Conservation (phyloP, 1,140 invertebrate genomes). For the Arion vulgaris region DNA sequence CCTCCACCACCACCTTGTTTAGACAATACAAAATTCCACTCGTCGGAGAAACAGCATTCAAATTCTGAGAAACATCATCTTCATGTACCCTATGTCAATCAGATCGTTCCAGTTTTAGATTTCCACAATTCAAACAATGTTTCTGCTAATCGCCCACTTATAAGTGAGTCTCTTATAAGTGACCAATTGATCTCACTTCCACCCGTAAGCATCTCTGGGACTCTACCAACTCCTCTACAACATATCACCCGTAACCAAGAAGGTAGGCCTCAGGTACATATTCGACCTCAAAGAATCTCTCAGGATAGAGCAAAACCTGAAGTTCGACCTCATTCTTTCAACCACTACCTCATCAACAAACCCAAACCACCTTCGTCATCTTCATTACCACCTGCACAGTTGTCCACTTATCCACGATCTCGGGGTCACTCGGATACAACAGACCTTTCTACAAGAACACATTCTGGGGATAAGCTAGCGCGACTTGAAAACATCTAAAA, state of each 20-base stretch:
- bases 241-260: slow-evolving; percentile 26
- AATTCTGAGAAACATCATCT: neutral
- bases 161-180: neutral
- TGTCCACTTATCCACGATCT: neutral
- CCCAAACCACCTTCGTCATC: neutral
- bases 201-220: too few species aligned
- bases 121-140: neutral
- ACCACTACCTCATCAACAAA: slow-evolving; percentile 35
- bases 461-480: neutral
- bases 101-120: neutral
- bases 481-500: neutral
- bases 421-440: slow-evolving; percentile 14
- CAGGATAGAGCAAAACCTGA: neutral
- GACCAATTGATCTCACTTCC: neutral
- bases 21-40: neutral
- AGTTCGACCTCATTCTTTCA: slow-evolving; percentile 31
- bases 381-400: neutral
- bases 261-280: slow-evolving; percentile 17
- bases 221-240: slow-evolving; percentile 24
- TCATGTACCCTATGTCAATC: slow-evolving; percentile 33
- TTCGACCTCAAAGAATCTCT: slow-evolving; percentile 11
- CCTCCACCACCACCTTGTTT: slow-evolving; percentile 13
- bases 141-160: too few species aligned
- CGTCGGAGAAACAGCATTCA: neutral
- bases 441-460: neutral